A percentile compares a stretch with the other conserved stretches of the same genome.
Evolutionary conservation across 2,797 vertebrate genomes (phyloP).

Genomic region (Liasis olivaceus): DNA sequence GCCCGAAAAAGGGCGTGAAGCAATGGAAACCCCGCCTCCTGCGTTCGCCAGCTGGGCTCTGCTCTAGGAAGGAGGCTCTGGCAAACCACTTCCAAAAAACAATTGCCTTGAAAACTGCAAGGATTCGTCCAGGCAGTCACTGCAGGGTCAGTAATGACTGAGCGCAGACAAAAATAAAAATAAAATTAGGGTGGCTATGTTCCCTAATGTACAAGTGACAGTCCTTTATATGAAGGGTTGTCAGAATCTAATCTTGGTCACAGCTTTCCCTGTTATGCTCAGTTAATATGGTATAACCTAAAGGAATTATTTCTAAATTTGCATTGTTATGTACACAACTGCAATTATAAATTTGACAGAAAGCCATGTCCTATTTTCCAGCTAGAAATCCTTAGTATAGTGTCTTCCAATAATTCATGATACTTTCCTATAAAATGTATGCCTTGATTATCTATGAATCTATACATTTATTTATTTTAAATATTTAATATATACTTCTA

Average conservation of each 20-base stretch:
- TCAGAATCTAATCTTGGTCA: not conserved
- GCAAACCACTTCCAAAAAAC: no score
- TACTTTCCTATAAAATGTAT: not conserved
- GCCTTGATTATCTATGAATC: not conserved
- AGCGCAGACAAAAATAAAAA: no score
- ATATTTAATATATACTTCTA: not conserved
- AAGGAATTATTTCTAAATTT: not conserved
- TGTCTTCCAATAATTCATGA: not conserved
- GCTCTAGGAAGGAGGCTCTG: no score
- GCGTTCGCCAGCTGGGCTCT: no score
- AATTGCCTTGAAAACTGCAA: no score
- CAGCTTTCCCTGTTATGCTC: not conserved
- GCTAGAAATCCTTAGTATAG: not conserved
- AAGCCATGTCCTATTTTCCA: not conserved
- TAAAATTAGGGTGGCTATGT: not conserved
- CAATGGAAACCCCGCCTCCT: no score
- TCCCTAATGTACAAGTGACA: not conserved
- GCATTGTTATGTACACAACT: not conserved
- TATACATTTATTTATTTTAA: not conserved
- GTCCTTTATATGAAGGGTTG: not conserved
- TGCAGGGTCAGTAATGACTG: no score
- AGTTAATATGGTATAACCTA: not conserved
- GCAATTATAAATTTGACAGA: not conserved
- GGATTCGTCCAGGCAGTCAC: no score
- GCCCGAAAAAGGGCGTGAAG: no score